Conservation (phyloP, 1,140 invertebrate species). For the Megalopta genalis region DNA sequence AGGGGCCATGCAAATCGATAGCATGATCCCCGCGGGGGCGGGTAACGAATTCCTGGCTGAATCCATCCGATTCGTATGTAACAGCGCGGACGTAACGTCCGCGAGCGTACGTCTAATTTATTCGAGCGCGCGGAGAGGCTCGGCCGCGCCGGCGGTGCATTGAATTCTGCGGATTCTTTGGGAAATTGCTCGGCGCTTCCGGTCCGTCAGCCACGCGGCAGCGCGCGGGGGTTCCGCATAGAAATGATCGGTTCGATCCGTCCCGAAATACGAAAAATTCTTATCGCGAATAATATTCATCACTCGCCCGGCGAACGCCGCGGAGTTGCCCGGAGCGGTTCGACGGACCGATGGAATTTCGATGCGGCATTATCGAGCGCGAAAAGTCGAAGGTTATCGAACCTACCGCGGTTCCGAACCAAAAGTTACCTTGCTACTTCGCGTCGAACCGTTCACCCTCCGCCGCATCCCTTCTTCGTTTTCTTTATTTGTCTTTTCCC, state of each 20-base stretch:
- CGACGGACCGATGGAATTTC: constrained; percentile 56
- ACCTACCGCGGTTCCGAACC: background rate
- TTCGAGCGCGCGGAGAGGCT: constrained; percentile 44
- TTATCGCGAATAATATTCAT: constrained; percentile 72
- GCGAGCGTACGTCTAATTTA: constrained; percentile 64
- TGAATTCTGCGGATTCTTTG: constrained; percentile 70
- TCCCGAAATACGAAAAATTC: constrained; percentile 68
- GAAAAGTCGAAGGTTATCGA: constrained; percentile 40
- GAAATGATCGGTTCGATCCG: constrained; percentile 61
- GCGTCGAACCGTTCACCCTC: background rate
- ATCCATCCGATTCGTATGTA: constrained; percentile 38
- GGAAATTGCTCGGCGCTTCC: constrained; percentile 60
- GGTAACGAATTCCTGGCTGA: constrained; percentile 16
- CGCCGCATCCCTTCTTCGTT: background rate
- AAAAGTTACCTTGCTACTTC: constrained; percentile 1
- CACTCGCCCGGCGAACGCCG: constrained; percentile 18
- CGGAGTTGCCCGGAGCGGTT: background rate
- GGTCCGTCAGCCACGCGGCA: constrained; percentile 8
- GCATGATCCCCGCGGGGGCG: background rate
- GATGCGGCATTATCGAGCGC: constrained; percentile 54
- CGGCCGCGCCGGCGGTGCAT: constrained; percentile 63
- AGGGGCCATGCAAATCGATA: constrained; percentile 1
- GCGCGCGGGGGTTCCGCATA: constrained; percentile 55
- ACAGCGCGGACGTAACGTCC: constrained; percentile 19
- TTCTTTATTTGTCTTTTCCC: constrained; percentile 19